Conservation (phyloP, 1,140 invertebrate species). For the Zaprionus ornatus region DNA sequence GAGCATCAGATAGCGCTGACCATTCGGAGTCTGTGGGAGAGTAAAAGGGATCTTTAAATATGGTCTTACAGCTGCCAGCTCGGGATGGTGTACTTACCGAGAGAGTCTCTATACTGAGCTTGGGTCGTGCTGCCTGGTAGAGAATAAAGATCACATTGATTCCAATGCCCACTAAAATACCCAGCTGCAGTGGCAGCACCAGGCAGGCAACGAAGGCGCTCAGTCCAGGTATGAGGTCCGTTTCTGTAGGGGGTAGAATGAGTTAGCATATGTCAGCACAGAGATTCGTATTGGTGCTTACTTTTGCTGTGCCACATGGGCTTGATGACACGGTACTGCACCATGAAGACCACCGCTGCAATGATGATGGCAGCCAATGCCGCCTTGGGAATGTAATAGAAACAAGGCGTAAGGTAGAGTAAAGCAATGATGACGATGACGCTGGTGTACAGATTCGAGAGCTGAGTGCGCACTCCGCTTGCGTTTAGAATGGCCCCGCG, state of each 20-base stretch:
- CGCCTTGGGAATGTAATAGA: slow-evolving; percentile 92
- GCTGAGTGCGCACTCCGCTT: slow-evolving; percentile 93
- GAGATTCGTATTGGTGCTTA: slow-evolving; percentile 72
- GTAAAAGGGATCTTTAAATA: background rate
- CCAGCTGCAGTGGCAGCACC: slow-evolving; percentile 93
- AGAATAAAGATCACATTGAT: slow-evolving; percentile 94
- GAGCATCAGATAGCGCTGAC: slow-evolving; percentile 91
- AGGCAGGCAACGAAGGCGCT: slow-evolving; percentile 94
- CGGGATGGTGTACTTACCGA: slow-evolving; percentile 72
- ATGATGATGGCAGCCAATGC: slow-evolving; percentile 92
- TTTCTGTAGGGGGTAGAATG: slow-evolving; percentile 85
- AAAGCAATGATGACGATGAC: slow-evolving; percentile 90
- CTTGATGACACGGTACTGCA: slow-evolving; percentile 91
- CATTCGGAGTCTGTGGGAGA: slow-evolving; percentile 86
- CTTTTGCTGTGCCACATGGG: slow-evolving; percentile 92
- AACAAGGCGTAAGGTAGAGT: slow-evolving; percentile 90
- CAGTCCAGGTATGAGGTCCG: slow-evolving; percentile 92
- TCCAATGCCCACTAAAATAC: slow-evolving; percentile 94
- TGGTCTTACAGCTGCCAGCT: background rate
- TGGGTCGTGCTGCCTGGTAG: slow-evolving; percentile 95
- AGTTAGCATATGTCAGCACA: background rate
- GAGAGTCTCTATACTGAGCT: slow-evolving; percentile 90
- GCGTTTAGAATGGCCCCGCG: slow-evolving; percentile 94
- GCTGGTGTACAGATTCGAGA: slow-evolving; percentile 90
- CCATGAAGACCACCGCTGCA: slow-evolving; percentile 93